Percentiles rank a stretch among this genome's conserved stretches.
Conservation (phyloP, 2,888 invertebrate genomes). For the Autographa pulchrina region DNA sequence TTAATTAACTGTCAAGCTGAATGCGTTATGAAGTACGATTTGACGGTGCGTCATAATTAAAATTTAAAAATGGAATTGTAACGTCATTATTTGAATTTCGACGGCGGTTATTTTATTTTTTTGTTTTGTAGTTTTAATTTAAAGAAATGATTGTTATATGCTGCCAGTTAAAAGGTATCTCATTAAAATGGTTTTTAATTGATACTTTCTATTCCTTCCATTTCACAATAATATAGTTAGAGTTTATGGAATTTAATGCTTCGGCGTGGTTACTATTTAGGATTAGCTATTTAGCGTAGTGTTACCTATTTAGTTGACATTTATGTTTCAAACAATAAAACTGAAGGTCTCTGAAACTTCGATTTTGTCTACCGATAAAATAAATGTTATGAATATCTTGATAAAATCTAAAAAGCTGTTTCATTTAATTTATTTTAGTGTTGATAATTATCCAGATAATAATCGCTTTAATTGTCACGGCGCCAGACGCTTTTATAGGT, state of each 20-base stretch:
- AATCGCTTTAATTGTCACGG: neutral
- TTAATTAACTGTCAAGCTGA: slow-evolving; percentile 38
- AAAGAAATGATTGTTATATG: neutral
- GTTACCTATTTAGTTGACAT: neutral
- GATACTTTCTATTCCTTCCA: neutral
- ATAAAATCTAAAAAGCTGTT: slow-evolving; percentile 2
- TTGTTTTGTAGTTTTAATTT: neutral
- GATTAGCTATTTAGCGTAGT: too few relatives aligned
- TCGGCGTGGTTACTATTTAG: too few relatives aligned
- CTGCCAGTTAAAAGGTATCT: neutral
- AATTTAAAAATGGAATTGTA: slow-evolving; percentile 14
- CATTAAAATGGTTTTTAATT: neutral
- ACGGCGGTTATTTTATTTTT: neutral
- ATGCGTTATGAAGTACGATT: slow-evolving; percentile 28
- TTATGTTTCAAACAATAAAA: neutral
- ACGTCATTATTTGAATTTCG: slow-evolving; percentile 5
- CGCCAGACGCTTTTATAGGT: neutral
- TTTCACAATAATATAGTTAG: neutral
- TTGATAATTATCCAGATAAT: neutral
- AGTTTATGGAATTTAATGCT: too few relatives aligned
- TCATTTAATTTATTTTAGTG: too few relatives aligned
- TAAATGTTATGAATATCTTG: neutral
- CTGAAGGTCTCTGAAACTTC: neutral
- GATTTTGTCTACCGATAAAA: neutral
- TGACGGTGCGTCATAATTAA: slow-evolving; percentile 35